Base-by-base conservation (phyloP, 2,113 vertebrate genomes). In the Paramisgurnus dabryanus region DNA sequence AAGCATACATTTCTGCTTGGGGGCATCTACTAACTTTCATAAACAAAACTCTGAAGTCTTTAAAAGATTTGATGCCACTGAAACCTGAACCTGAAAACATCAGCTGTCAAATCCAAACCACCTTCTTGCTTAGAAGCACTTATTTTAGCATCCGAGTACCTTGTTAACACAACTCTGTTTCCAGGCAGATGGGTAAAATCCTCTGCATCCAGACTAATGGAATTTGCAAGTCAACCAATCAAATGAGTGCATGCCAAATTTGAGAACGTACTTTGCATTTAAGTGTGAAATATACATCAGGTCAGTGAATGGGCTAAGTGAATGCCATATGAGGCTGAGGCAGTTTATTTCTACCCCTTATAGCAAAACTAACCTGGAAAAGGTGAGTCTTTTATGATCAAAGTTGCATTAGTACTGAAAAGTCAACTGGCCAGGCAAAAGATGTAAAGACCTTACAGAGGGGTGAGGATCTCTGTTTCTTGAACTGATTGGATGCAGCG, bases 401-500 rank as follows among this genome's bases (percentile, higher is more conserved):
- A 17, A 18, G 15, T 57, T 40, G 53, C 18, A 49, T 74, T 74
- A 41, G 17, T 43, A 73, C 6, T 60, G 55, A 73, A 60, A 60
- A 60, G n/a, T 17, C 70, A 73, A 58, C 55, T 60, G 70, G 39
- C 70, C 70, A 75, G 72, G 17, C 9, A 17, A 63, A 41, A 63
- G 57, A 63, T 10, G 58, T 49, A 47, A 75, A 47, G 57, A 75
- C 55, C 41, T 73, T 18, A 73, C 40, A 41, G 40, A 49, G 8
- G 11, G 72, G 58, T 49, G n/a, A 47, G 49, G 34, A 65, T 34
- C 34, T 12, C 76, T 15, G 65, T 57, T 78, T 67, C n/a, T 17
- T 17, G 39, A 67, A 8, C 65, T 41, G 53, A 78, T 58, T 67
- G 76, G 39, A 78, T 3, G 76, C 49, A 77, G 63, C 49, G 63